phyloP scores from a whole-genome alignment of 92 coral and sea anemone species.

The Virgularia gustaviana region DNA sequence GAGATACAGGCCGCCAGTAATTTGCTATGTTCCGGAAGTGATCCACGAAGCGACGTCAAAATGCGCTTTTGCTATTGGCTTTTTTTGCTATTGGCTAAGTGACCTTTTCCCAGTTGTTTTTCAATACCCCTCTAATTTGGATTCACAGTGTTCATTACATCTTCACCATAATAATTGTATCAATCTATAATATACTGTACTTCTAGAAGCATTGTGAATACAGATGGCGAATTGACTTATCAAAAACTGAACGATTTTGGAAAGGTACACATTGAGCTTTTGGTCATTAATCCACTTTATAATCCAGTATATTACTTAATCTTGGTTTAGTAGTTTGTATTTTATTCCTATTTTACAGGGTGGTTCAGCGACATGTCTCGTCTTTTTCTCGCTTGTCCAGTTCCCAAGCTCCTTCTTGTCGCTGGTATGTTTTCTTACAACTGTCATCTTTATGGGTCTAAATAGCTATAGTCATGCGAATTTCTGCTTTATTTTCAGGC shows the following conservation, averaged over 20 bases:
- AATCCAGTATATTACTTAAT: no score
- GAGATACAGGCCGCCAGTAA: no score
- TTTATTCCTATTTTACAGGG: slow-evolving; percentile 45
- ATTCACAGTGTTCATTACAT: no score
- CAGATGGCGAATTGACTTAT: slow-evolving; percentile 88
- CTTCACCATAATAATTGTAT: neutral
- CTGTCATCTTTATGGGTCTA: neutral
- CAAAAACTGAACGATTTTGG: slow-evolving; percentile 90
- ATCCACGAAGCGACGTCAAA: no score
- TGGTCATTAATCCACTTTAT: neutral
- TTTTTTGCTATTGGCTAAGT: no score
- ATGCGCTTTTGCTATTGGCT: no score
- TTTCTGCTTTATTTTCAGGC: slow-evolving; percentile 47
- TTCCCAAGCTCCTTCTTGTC: slow-evolving; percentile 77
- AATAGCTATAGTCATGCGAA: neutral
- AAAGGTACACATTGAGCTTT: slow-evolving; percentile 53
- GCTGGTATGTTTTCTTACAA: slow-evolving; percentile 66
- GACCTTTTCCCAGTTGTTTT: no score
- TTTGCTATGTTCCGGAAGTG: no score
- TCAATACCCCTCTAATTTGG: no score
- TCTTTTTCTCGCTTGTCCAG: slow-evolving; percentile 74
- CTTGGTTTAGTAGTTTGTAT: neutral
- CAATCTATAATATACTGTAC: neutral
- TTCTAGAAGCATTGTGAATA: slow-evolving; percentile 54
- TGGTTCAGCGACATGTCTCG: slow-evolving; percentile 90